Conservation (phyloP, 92 coral and sea anemone genomes). For the Siderastrea siderea region DNA sequence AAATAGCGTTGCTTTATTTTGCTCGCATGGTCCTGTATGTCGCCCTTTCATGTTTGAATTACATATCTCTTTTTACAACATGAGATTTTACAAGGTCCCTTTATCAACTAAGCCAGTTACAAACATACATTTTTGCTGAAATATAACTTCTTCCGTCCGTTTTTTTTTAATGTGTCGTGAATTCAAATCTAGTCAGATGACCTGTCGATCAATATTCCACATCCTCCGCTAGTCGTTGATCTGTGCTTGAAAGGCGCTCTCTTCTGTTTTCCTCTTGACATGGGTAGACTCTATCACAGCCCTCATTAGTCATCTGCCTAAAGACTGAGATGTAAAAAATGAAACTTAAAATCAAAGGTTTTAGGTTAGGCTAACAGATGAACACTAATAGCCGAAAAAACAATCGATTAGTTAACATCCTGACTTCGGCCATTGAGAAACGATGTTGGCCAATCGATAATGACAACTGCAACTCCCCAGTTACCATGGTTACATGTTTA, state of each 20-base stretch:
- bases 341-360: too few relatives aligned
- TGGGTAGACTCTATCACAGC: conserved; percentile 1
- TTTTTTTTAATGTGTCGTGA: not conserved
- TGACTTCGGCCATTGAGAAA: too few relatives aligned
- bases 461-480: too few relatives aligned
- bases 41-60: not conserved
- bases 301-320: not conserved
- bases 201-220: not conserved
- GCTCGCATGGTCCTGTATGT: not conserved
- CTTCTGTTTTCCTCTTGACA: conserved; percentile 9
- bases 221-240: conserved; percentile 3
- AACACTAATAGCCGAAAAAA: too few relatives aligned
- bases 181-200: not conserved
- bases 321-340: not conserved
- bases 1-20: not conserved
- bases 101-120: not conserved
- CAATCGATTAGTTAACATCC: too few relatives aligned
- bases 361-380: too few relatives aligned
- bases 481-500: too few relatives aligned
- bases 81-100: not conserved
- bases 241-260: not conserved
- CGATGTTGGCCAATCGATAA: too few relatives aligned
- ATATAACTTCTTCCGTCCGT: not conserved
- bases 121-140: not conserved
- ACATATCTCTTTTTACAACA: not conserved